Evolutionary conservation across 1,140 invertebrate species (phyloP).

Genomic region (Ridgeia piscesae): DNA sequence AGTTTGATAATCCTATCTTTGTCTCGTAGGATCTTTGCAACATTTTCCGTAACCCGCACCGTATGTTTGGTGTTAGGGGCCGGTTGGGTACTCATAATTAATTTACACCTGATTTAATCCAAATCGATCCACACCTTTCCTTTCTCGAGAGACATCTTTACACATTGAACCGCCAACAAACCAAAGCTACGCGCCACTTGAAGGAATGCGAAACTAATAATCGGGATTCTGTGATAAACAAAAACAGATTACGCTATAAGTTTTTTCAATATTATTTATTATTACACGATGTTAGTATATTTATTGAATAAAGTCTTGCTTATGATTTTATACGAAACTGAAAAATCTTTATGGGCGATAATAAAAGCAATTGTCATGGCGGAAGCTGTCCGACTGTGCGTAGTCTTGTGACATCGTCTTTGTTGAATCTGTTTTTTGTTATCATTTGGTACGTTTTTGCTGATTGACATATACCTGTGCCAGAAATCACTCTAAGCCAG

Average conservation of each 20-base stretch:
- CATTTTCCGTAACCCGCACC: conserved; percentile 3
- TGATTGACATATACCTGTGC: not conserved
- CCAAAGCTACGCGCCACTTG: not conserved
- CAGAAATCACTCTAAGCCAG: not conserved
- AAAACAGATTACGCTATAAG: not conserved
- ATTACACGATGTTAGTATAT: not conserved
- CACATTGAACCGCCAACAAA: not conserved
- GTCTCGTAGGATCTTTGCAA: conserved; percentile 9
- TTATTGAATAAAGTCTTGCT: not conserved
- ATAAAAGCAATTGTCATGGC: not conserved
- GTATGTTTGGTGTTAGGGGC: not conserved
- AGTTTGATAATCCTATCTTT: conserved; percentile 30
- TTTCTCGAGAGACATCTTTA: conserved; percentile 1
- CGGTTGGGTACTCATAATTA: conserved; percentile 5
- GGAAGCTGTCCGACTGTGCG: not conserved
- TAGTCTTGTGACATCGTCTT: not conserved
- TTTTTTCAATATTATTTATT: not conserved
- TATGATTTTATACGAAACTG: not conserved
- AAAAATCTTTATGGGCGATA: not conserved
- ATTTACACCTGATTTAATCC: conserved; percentile 6
- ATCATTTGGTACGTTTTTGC: not conserved
- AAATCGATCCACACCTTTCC: not conserved
- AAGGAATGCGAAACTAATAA: conserved; percentile 3
- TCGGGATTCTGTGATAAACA: not conserved
- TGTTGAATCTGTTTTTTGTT: not conserved